These are phyloP conservation scores for Aphidius gifuensis DNA, from an alignment of 1,140 invertebrate species.

Conservation along the genomic window DNA sequence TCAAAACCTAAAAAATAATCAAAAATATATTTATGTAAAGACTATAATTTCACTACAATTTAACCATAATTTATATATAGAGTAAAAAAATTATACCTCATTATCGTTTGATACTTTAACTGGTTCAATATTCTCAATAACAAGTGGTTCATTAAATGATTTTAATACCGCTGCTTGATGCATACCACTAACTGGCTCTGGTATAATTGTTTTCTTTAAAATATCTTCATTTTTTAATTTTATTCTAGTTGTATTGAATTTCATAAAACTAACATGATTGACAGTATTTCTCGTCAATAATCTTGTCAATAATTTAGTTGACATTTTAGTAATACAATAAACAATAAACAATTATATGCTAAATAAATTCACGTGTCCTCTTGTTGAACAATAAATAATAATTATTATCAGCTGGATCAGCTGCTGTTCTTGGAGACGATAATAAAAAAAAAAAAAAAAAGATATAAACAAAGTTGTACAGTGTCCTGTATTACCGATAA, in stretches of 20 bases:
- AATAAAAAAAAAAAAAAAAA: too few relatives aligned
- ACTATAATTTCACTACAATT: too few relatives aligned
- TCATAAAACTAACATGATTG: slow-evolving; percentile 17
- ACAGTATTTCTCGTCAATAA: neutral
- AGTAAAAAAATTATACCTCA: slow-evolving; percentile 40
- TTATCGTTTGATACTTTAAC: slow-evolving; percentile 39
- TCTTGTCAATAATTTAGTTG: neutral
- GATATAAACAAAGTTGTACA: too few relatives aligned
- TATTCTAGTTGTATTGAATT: slow-evolving; percentile 23
- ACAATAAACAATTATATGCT: too few relatives aligned
- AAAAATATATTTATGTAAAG: slow-evolving; percentile 9
- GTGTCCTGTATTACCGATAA: too few relatives aligned
- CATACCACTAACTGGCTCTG: slow-evolving; percentile 29
- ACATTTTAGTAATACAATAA: neutral
- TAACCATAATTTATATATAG: slow-evolving; percentile 5
- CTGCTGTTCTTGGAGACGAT: too few relatives aligned
- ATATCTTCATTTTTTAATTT: slow-evolving; percentile 23
- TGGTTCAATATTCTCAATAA: slow-evolving; percentile 47
- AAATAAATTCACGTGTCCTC: too few relatives aligned
- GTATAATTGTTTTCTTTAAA: slow-evolving; percentile 11
- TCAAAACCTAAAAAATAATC: slow-evolving; percentile 52
- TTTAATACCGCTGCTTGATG: slow-evolving; percentile 54
- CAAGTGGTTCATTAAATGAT: slow-evolving; percentile 48
- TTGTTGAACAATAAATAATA: too few relatives aligned
- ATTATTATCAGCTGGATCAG: too few relatives aligned